Evolutionary conservation across 2,113 vertebrate species (phyloP).

Genomic region (Cyprinodon tularosa): DNA sequence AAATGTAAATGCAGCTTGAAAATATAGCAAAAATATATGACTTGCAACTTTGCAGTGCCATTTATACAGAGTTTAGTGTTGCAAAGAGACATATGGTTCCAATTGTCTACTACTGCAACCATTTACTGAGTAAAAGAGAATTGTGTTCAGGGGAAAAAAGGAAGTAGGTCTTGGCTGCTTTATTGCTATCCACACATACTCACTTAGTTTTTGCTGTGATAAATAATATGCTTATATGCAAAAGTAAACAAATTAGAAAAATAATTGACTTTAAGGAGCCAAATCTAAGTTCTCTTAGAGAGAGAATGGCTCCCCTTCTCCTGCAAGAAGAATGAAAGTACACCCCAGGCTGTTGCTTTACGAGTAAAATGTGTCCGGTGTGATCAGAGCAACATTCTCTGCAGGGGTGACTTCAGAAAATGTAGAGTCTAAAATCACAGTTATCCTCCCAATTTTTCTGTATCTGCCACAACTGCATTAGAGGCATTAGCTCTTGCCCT

Average conservation of each 20-base stretch:
- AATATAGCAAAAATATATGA: slow-evolving; percentile 25
- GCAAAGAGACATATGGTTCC: slow-evolving; percentile 64
- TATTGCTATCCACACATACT: slow-evolving; percentile 50
- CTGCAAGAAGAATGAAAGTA: slow-evolving; percentile 35
- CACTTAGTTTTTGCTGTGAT: slow-evolving; percentile 37
- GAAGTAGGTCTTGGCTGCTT: slow-evolving; percentile 56
- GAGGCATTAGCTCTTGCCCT: slow-evolving; percentile 10
- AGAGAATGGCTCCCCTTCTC: slow-evolving; percentile 23
- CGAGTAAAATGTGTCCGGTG: slow-evolving; percentile 26
- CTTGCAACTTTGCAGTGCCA: slow-evolving; percentile 29
- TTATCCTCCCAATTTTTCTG: slow-evolving; percentile 10
- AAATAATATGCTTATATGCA: slow-evolving; percentile 24
- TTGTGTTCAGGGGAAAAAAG: slow-evolving; percentile 64
- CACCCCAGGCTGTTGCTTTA: slow-evolving; percentile 54
- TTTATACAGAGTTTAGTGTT: slow-evolving; percentile 40
- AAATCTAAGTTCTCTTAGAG: slow-evolving; percentile 23
- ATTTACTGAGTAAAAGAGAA: slow-evolving; percentile 63
- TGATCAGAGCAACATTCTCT: slow-evolving; percentile 41
- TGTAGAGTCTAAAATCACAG: slow-evolving; percentile 30
- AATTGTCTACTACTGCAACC: slow-evolving; percentile 47
- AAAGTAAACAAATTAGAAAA: slow-evolving; percentile 20
- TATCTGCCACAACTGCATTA: slow-evolving; percentile 21
- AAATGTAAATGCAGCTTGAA: slow-evolving; percentile 26
- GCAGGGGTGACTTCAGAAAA: slow-evolving; percentile 45
- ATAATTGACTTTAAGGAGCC: slow-evolving; percentile 37